A percentile compares a stretch with the other conserved stretches of the same genome.
Evolutionary conservation across 2,113 vertebrate species (phyloP).

Genomic region (Hydrolagus affinis): DNA sequence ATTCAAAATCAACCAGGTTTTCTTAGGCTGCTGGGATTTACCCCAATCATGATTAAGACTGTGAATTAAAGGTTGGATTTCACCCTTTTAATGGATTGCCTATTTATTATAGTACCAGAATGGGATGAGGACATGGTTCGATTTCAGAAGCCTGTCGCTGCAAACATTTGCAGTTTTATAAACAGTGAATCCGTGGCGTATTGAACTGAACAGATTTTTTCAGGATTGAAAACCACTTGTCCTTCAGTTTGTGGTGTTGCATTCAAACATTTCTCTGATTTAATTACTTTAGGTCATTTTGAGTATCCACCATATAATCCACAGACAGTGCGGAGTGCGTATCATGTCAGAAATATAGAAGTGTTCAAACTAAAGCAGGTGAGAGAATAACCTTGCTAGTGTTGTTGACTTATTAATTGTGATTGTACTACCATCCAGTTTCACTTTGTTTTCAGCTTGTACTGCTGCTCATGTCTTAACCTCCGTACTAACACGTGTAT

Average conservation of each 20-base stretch:
- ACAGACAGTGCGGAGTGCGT: slow-evolving; percentile 82
- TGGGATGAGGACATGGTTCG: neutral
- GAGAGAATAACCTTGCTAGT: slow-evolving; percentile 37
- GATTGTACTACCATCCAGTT: neutral
- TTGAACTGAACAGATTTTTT: neutral
- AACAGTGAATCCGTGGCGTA: neutral
- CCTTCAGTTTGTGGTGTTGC: neutral
- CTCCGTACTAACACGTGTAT: no score
- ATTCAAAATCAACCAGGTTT: no score
- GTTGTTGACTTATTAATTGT: neutral
- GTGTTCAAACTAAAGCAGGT: slow-evolving; percentile 97
- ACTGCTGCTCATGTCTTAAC: neutral
- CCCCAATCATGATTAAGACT: no score
- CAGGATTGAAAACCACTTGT: neutral
- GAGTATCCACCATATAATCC: slow-evolving; percentile 85
- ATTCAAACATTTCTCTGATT: neutral
- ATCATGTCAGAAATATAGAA: slow-evolving; percentile 88
- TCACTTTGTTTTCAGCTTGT: neutral
- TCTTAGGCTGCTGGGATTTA: no score
- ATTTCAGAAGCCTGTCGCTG: neutral
- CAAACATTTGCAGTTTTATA: neutral
- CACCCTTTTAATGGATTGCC: no score
- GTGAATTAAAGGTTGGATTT: no score
- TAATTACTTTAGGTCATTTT: slow-evolving; percentile 72
- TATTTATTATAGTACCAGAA: no score